Percentiles rank a stretch among this genome's conserved stretches.
Conservation (phyloP, 1,140 invertebrate genomes). For the Pygmarrhopalites habei region DNA sequence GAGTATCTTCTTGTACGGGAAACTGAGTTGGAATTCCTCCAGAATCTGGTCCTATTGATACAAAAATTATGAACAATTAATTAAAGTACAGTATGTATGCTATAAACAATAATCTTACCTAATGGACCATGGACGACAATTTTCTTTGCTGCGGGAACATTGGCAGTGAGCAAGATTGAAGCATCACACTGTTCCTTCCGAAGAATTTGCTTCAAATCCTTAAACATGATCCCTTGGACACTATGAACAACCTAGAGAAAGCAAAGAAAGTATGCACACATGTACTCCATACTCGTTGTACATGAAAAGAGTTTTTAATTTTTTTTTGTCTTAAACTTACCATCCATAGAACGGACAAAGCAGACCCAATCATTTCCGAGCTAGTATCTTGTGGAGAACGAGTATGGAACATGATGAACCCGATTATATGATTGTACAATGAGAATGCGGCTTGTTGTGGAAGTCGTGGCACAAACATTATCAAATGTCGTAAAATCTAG, state of each 20-base stretch:
- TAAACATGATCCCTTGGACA: slow-evolving; percentile 98
- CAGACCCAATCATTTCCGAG: slow-evolving; percentile 85
- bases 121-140: slow-evolving; percentile 94
- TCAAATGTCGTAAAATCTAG: slow-evolving; percentile 71
- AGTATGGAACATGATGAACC: slow-evolving; percentile 99
- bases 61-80: too few species aligned
- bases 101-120: slow-evolving; percentile 47
- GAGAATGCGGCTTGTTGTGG: slow-evolving; percentile 97
- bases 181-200: slow-evolving; percentile 99
- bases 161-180: slow-evolving; percentile 91
- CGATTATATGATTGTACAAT: slow-evolving; percentile 98
- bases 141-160: slow-evolving; percentile 98
- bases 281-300: not conserved
- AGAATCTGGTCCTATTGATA: slow-evolving; percentile 64
- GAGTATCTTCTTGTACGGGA: slow-evolving; percentile 96
- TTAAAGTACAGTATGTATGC: too few species aligned
- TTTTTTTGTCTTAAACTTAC: too few species aligned
- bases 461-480: slow-evolving; percentile 84
- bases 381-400: slow-evolving; percentile 87
- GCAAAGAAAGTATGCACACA: slow-evolving; percentile 16
- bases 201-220: slow-evolving; percentile 97
- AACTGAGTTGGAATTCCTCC: slow-evolving; percentile 96
- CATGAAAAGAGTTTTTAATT: too few species aligned
- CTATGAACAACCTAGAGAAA: slow-evolving; percentile 75
- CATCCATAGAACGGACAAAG: slow-evolving; percentile 93